Base-by-base conservation (phyloP, 2,888 invertebrate species). In the Sarcophaga variegata region DNA sequence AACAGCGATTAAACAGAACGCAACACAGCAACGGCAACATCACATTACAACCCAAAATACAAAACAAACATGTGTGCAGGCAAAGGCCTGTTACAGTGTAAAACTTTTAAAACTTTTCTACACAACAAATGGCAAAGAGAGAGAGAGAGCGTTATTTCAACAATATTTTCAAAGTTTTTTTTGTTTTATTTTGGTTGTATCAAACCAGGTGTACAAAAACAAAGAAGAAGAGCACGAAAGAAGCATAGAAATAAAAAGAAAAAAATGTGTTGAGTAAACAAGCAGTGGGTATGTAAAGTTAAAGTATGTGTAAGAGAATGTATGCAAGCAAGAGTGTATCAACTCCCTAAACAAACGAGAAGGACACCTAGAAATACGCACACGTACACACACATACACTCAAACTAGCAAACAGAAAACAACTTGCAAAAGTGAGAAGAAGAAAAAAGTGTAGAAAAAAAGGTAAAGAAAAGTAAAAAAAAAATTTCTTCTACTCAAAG, bases 121-220 rank as follows among this genome's bases (percentile, higher is more conserved):
- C 14, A 49, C 0, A 1, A 49, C 11, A 14, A 49, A 0, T 14
- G 14, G 14, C 0, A 49, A 27, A 62, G 4, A 62, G n/a, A 27
- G 17, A 6, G 17, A 12, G 49, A 22, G n/a, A 49, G 54, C 49
- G 45, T 14, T 78, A 59, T 76, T 66, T 47, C 66, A 71, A 80
- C 66, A 76, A 54, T 81, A 60, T 80, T 81, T 76, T 20, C 4
- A 62, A 80, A 70, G 22, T 81, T 67, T 81, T 45, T n/a, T 60
- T 14, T 14, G 3, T 14, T 11, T 49, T 49, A 14, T 14, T 49
- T 49, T 49, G 11, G 49, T 49, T 3, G 11, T 49, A 14, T 14
- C 49, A 49, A 5, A 70, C 54, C 80, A 76, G 84, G 66, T 81
- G 76, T 37, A 70, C 47, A 67, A 79, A 74, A 45, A 25, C 45